phyloP scores from a whole-genome alignment of 2,888 invertebrate species.

The Cryptocephalus primarius region DNA sequence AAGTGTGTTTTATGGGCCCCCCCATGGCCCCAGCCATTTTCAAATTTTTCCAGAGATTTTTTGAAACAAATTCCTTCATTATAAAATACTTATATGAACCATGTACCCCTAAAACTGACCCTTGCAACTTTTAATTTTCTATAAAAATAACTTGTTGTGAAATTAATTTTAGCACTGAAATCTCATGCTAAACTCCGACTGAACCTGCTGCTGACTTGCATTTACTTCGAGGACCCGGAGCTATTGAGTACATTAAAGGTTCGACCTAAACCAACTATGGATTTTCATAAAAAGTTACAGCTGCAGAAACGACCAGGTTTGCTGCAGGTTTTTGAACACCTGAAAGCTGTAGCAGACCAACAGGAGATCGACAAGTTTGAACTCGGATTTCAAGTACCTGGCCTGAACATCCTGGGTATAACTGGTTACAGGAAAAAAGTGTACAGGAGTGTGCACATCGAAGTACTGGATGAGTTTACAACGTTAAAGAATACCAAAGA shows the following conservation, averaged over 20 bases:
- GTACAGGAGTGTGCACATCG: conserved; percentile 33
- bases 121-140: no score
- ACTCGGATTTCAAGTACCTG: conserved; percentile 27
- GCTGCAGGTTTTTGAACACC: conserved; percentile 19
- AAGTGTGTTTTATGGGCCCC: no score
- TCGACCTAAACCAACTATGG: conserved; percentile 14
- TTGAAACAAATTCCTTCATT: no score
- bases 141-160: not conserved
- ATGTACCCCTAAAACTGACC: no score
- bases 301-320: conserved; percentile 27
- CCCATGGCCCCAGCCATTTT: no score
- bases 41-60: no score
- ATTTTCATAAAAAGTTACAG: conserved; percentile 21
- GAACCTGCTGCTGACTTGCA: conserved; percentile 32
- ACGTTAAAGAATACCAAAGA: conserved; percentile 29
- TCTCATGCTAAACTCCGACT: conserved; percentile 18
- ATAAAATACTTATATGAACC: no score
- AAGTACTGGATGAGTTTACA: conserved; percentile 36
- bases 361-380: conserved; percentile 23
- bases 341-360: conserved; percentile 18
- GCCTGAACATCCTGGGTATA: conserved; percentile 32
- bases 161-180: conserved; percentile 18
- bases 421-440: conserved; percentile 28
- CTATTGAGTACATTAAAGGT: conserved; percentile 25
- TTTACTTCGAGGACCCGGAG: conserved; percentile 31